phyloP scores from a whole-genome alignment of 2,113 vertebrate species.

The Fulica atra region DNA sequence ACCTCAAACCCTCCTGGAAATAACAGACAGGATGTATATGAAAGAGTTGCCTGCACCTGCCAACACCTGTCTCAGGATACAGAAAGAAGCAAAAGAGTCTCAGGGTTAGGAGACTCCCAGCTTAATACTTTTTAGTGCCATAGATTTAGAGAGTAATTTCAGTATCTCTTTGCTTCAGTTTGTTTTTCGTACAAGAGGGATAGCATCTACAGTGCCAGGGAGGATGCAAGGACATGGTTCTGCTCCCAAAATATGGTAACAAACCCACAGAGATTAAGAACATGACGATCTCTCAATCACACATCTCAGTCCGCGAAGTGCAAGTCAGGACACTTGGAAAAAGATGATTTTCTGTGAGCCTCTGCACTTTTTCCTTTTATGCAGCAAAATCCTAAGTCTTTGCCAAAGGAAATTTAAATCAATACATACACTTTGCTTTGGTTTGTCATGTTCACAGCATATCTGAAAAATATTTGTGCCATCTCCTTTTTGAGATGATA shows the following conservation, averaged over 20 bases:
- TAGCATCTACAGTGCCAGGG: neutral
- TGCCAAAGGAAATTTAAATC: neutral
- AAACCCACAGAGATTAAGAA: neutral
- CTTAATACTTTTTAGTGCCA: neutral
- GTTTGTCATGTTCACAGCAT: neutral
- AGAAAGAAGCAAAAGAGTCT: neutral
- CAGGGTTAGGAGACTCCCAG: neutral
- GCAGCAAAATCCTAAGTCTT: neutral
- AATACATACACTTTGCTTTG: too few relatives aligned
- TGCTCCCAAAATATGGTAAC: neutral
- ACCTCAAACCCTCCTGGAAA: neutral
- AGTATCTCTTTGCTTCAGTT: neutral
- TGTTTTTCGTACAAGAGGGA: neutral
- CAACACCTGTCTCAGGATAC: neutral
- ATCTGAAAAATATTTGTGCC: neutral
- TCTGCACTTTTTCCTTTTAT: neutral
- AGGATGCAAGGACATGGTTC: neutral
- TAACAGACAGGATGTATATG: neutral
- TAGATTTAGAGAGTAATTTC: neutral
- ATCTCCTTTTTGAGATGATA: neutral
- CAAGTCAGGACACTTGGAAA: neutral
- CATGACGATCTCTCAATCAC: neutral
- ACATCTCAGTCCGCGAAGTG: neutral
- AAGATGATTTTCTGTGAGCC: neutral
- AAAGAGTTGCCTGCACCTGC: neutral